A percentile compares a stretch with the other conserved stretches of the same genome.
Evolutionary conservation across 2,888 invertebrate species (phyloP).

Genomic region (Brenthis hecate): DNA sequence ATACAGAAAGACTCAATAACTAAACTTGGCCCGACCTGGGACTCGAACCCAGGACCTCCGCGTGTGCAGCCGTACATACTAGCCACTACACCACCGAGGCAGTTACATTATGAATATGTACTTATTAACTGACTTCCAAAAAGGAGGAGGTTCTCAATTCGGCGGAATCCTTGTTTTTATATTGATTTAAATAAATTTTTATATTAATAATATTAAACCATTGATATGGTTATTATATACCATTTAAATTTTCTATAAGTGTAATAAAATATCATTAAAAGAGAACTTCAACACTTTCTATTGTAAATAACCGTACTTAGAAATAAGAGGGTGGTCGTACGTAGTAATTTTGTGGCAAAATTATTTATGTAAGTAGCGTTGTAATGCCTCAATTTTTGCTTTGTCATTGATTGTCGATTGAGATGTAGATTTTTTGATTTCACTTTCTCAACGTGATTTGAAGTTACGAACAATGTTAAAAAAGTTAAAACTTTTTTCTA

Average conservation of each 20-base stretch:
- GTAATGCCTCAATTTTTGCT: constrained; percentile 48
- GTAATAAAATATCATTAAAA: constrained; percentile 18
- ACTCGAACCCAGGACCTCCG: too few species aligned
- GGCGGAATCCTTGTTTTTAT: too few species aligned
- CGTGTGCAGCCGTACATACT: too few species aligned
- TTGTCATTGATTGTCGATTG: constrained; percentile 55
- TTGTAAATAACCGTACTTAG: constrained; percentile 38
- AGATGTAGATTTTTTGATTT: constrained; percentile 47
- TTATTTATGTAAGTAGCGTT: constrained; percentile 44
- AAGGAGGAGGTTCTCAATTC: too few species aligned
- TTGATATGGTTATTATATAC: not conserved
- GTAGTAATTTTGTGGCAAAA: constrained; percentile 41
- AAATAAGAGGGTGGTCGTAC: constrained; percentile 42
- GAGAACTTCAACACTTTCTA: constrained; percentile 39
- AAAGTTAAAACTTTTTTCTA: constrained; percentile 4
- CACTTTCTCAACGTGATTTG: constrained; percentile 41
- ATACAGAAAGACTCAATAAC: too few species aligned
- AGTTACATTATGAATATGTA: too few species aligned
- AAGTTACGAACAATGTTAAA: constrained; percentile 12
- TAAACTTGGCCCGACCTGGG: too few species aligned
- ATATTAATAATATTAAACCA: too few species aligned
- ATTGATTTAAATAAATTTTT: too few species aligned
- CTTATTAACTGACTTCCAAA: too few species aligned
- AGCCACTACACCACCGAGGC: too few species aligned
- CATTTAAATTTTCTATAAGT: not conserved